phyloP scores from a whole-genome alignment of 2,888 invertebrate species.

The Drepanosiphum platanoidis region DNA sequence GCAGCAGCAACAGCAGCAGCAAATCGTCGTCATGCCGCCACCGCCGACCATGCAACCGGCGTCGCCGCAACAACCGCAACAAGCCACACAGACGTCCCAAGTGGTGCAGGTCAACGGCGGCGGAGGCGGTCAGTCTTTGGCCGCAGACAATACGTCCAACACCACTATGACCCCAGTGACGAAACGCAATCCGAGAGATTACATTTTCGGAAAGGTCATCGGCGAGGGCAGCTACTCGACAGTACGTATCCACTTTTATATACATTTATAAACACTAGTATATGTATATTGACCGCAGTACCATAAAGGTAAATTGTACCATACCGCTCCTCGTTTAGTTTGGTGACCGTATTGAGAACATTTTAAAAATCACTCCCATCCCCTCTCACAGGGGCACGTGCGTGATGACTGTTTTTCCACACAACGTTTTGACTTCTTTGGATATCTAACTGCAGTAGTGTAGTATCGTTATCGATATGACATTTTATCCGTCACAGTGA shows the following conservation, averaged over 20 bases:
- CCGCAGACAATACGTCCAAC: slow-evolving; percentile 67
- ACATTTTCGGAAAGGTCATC: slow-evolving; percentile 92
- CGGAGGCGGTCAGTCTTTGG: slow-evolving; percentile 68
- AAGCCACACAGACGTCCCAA: slow-evolving; percentile 66
- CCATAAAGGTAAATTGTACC: too few relatives aligned
- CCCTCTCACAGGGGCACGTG: too few relatives aligned
- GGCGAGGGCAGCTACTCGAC: slow-evolving; percentile 98
- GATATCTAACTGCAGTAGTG: too few relatives aligned
- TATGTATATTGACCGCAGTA: too few relatives aligned
- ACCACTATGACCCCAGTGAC: slow-evolving; percentile 67
- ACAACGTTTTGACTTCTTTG: too few relatives aligned
- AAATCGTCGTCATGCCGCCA: slow-evolving; percentile 67
- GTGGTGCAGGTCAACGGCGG: slow-evolving; percentile 65
- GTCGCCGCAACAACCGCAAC: slow-evolving; percentile 66
- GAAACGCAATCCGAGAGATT: slow-evolving; percentile 86
- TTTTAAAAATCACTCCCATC: too few relatives aligned
- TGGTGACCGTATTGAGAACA: too few relatives aligned
- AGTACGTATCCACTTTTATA: slow-evolving; percentile 70
- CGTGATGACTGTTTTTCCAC: too few relatives aligned
- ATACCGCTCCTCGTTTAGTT: too few relatives aligned
- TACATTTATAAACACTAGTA: too few relatives aligned
- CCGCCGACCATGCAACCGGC: slow-evolving; percentile 65
- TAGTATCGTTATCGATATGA: too few relatives aligned
- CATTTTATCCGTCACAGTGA: too few relatives aligned
- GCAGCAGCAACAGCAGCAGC: slow-evolving; percentile 57